Percentiles rank a stretch among this genome's conserved stretches.
phyloP scores from a whole-genome alignment of 2,888 invertebrate species.

The Exocentrus adspersus region DNA sequence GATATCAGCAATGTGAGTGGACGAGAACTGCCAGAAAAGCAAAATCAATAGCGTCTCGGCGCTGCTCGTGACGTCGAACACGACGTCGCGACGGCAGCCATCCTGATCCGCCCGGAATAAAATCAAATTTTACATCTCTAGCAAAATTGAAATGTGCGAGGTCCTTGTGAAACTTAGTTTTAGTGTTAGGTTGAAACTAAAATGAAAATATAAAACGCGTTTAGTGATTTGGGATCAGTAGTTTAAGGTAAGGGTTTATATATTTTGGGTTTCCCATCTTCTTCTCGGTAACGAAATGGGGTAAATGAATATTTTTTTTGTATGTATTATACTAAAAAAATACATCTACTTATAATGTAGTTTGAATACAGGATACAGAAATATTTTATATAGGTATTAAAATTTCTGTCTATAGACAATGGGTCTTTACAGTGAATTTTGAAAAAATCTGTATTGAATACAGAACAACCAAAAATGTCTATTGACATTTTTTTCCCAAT shows the following conservation, averaged over 20 bases:
- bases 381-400: no score
- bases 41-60: constrained; percentile 58
- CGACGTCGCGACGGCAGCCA: constrained; percentile 14
- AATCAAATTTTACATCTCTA: background rate
- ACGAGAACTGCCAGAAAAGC: background rate
- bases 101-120: constrained; percentile 10
- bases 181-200: background rate
- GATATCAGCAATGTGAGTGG: background rate
- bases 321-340: no score
- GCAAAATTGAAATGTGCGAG: background rate
- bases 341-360: no score
- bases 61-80: constrained; percentile 52
- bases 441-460: no score
- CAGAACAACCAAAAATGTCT: no score
- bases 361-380: no score
- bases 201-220: background rate
- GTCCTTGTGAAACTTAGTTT: background rate
- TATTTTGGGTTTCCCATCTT: no score
- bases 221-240: background rate
- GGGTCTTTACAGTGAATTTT: no score
- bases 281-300: no score
- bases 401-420: no score
- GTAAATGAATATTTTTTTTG: no score
- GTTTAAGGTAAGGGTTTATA: constrained; percentile 1
- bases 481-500: no score